Percentiles rank a stretch among this genome's conserved stretches.
phyloP scores from a whole-genome alignment of 1,140 invertebrate genomes.

The Copidosoma floridanum region DNA sequence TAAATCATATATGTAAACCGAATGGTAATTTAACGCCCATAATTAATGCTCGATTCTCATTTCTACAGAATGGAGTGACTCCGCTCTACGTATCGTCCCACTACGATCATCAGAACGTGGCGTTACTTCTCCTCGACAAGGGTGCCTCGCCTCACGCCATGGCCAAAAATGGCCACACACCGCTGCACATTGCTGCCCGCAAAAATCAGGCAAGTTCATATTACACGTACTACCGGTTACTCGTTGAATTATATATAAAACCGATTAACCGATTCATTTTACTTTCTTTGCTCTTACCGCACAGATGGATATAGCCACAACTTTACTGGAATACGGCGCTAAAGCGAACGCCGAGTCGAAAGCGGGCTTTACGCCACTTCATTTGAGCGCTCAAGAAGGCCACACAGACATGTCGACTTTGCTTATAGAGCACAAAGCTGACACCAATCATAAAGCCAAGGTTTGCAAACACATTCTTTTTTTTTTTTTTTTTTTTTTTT shows the following conservation, averaged over 20 bases:
- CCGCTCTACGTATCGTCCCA: slow-evolving; percentile 97
- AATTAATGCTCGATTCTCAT: background rate
- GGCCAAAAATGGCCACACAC: slow-evolving; percentile 98
- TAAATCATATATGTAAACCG: too few species aligned
- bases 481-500: too few species aligned
- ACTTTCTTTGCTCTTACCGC: slow-evolving; percentile 7
- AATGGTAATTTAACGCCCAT: too few species aligned
- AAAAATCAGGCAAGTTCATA: slow-evolving; percentile 85
- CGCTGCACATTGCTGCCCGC: slow-evolving; percentile 95
- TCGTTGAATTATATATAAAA: too few species aligned
- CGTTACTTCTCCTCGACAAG: slow-evolving; percentile 85
- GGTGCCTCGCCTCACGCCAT: slow-evolving; percentile 92
- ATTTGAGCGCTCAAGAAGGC: slow-evolving; percentile 91
- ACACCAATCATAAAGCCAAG: slow-evolving; percentile 83
- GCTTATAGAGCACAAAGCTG: slow-evolving; percentile 82
- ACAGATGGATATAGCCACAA: slow-evolving; percentile 87
- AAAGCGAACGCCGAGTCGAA: slow-evolving; percentile 85
- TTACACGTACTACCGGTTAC: too few species aligned
- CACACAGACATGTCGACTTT: slow-evolving; percentile 90
- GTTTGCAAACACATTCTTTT: slow-evolving; percentile 49
- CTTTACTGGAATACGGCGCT: slow-evolving; percentile 89
- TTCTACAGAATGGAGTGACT: slow-evolving; percentile 84
- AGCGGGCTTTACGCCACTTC: slow-evolving; percentile 90
- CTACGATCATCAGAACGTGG: slow-evolving; percentile 94
- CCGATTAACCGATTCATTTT: too few species aligned